A percentile compares a stretch with the other conserved stretches of the same genome.
phyloP scores from a whole-genome alignment of 2,113 vertebrate genomes.

The Phrynocephalus versicolor region DNA sequence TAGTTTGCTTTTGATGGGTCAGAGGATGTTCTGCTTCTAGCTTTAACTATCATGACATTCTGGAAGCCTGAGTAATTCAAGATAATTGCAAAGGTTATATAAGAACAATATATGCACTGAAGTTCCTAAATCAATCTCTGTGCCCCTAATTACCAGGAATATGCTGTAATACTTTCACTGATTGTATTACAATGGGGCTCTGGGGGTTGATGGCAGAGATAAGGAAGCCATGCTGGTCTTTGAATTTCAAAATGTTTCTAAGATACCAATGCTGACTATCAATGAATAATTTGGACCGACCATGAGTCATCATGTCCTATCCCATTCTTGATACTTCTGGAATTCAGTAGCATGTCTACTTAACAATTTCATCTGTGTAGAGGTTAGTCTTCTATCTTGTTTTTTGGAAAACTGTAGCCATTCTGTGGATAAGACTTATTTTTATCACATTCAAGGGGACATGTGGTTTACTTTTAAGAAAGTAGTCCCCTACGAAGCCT shows the following conservation, averaged over 20 bases:
- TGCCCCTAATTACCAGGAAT: neutral
- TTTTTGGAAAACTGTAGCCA: neutral
- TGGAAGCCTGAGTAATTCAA: neutral
- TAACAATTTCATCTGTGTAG: neutral
- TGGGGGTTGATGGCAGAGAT: too few relatives aligned
- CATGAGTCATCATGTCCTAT: too few relatives aligned
- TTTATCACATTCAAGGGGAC: neutral
- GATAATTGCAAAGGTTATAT: neutral
- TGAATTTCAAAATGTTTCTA: neutral
- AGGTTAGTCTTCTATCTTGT: neutral
- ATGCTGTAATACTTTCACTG: neutral
- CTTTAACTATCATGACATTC: neutral
- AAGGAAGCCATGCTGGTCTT: neutral
- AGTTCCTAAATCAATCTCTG: neutral
- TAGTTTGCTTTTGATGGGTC: too few relatives aligned
- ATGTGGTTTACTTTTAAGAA: too few relatives aligned
- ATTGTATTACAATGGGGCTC: neutral
- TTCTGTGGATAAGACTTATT: neutral
- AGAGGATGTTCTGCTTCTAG: neutral
- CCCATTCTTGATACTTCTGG: neutral
- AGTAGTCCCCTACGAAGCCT: too few relatives aligned
- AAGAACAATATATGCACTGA: neutral
- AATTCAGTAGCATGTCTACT: neutral
- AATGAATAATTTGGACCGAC: too few relatives aligned
- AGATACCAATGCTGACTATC: neutral